Evolutionary conservation across 2,888 invertebrate genomes (phyloP).

Genomic region (Glaucopsyche alexis): DNA sequence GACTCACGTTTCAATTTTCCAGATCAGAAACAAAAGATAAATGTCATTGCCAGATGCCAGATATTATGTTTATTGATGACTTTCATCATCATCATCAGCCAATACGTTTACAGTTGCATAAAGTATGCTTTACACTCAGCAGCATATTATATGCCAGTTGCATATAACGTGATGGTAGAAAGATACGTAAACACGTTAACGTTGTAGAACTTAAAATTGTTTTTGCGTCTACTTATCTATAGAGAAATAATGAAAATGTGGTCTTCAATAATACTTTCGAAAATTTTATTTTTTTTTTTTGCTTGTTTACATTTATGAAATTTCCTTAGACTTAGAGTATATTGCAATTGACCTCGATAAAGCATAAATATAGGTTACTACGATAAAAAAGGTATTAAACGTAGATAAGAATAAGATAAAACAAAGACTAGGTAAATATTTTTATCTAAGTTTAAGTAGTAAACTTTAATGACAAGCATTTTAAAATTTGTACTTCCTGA

Average conservation of each 20-base stretch:
- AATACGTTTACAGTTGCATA: not conserved
- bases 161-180: no score
- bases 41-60: not conserved
- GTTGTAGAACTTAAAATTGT: no score
- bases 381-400: not conserved
- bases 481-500: not conserved
- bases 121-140: no score
- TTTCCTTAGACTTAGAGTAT: not conserved
- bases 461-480: not conserved
- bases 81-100: constrained; percentile 8
- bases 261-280: no score
- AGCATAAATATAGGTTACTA: not conserved
- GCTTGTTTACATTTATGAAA: not conserved
- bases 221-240: no score
- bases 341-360: not conserved
- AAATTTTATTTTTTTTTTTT: no score
- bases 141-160: no score
- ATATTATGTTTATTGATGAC: constrained; percentile 1
- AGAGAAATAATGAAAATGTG: no score
- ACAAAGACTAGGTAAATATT: not conserved
- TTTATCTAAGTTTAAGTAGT: constrained; percentile 3
- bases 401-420: not conserved
- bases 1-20: constrained; percentile 24
- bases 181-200: no score
- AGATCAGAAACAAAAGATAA: constrained; percentile 19